phyloP scores from a whole-genome alignment of 1,140 invertebrate genomes.

The Drosophila takahashii region DNA sequence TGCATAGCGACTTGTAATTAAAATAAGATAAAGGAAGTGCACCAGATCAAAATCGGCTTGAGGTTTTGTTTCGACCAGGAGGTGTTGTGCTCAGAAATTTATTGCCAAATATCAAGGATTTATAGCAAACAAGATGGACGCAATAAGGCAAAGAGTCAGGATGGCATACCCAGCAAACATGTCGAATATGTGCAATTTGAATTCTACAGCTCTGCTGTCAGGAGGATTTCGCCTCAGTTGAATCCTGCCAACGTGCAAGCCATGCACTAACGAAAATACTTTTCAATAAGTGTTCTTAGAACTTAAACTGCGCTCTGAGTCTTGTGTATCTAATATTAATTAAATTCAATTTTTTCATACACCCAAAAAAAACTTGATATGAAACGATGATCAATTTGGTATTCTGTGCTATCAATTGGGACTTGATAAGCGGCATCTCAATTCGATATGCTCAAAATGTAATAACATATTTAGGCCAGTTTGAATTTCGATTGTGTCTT shows the following conservation, averaged over 20 bases:
- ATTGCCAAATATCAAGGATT: conserved; percentile 10
- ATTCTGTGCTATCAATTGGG: no score
- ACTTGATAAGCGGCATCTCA: no score
- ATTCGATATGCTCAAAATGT: no score
- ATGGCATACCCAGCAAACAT: not conserved
- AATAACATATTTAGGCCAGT: no score
- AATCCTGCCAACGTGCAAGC: not conserved
- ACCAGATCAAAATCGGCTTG: not conserved
- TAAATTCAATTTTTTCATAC: no score
- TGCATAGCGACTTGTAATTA: conserved; percentile 1
- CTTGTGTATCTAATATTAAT: no score
- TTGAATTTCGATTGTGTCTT: no score
- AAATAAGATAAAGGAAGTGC: not conserved
- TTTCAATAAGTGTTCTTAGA: no score
- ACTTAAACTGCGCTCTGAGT: no score
- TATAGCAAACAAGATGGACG: conserved; percentile 9
- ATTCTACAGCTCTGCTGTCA: conserved; percentile 19
- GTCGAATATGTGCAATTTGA: conserved; percentile 46
- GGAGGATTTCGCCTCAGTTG: not conserved
- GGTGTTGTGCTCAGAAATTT: not conserved
- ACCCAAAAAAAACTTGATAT: no score
- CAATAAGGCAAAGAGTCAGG: conserved; percentile 1
- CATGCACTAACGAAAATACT: not conserved
- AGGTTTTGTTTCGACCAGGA: not conserved
- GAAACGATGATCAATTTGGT: no score